Evolutionary conservation across 37 sponge, comb jelly and placozoan genomes (phyloP).

Genomic region (Hormiphora californensis): DNA sequence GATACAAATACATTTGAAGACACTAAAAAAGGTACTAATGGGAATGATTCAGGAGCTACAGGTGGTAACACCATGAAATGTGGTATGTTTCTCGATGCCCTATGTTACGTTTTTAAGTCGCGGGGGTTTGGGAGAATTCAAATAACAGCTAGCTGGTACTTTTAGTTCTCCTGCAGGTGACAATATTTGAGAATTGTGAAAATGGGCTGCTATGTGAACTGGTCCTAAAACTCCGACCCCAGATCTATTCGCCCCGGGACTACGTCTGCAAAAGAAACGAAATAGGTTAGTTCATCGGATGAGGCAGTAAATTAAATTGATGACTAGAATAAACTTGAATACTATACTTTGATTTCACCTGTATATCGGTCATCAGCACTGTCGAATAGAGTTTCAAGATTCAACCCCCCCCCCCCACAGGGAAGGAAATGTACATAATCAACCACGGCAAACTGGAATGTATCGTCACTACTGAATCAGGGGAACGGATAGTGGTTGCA

Average conservation of each 20-base stretch:
- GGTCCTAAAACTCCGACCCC: conserved; percentile 64
- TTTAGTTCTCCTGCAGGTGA: conserved; percentile 61
- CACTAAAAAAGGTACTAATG: conserved; percentile 71
- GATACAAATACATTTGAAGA: conserved; percentile 86
- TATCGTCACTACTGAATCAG: conserved; percentile 46
- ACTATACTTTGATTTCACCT: neutral
- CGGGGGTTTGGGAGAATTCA: too few species aligned
- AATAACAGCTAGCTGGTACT: too few species aligned
- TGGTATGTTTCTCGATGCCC: too few species aligned
- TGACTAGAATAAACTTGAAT: neutral
- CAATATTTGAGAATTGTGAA: conserved; percentile 69
- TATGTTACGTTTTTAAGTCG: too few species aligned
- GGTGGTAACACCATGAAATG: too few species aligned
- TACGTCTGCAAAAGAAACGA: conserved; percentile 67
- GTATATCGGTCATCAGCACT: neutral
- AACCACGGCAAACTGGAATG: conserved; percentile 58
- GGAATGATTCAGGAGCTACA: too few species aligned
- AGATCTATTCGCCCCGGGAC: conserved; percentile 69
- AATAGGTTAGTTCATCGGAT: conserved; percentile 59
- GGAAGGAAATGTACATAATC: conserved; percentile 74
- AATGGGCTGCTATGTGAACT: conserved; percentile 65
- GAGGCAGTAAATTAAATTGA: neutral
- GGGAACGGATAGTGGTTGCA: conserved; percentile 49
- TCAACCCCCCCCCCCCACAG: too few species aligned
- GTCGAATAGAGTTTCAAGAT: neutral